Percentiles rank a stretch among this genome's conserved stretches.
Evolutionary conservation across 2,113 vertebrate genomes (phyloP).

Genomic region (Marcusenius ussheri): DNA sequence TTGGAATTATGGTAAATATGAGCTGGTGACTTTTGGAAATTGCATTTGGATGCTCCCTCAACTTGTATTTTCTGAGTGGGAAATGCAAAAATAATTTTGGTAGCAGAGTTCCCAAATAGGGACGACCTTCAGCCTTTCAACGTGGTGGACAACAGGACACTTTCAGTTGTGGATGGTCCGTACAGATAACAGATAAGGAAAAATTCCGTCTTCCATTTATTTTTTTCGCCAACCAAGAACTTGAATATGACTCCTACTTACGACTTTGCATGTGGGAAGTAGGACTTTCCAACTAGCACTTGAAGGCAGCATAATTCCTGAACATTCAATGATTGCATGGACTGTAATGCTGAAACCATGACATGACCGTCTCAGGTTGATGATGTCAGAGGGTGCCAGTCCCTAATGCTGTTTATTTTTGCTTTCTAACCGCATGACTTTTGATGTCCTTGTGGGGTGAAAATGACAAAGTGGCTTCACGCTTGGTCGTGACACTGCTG

Average conservation of each 20-base stretch:
- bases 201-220: not conserved
- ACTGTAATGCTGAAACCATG: not conserved
- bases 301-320: not conserved
- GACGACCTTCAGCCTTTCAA: not conserved
- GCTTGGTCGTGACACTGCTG: not conserved
- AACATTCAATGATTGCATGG: not conserved
- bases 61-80: not conserved
- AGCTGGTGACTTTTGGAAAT: not conserved
- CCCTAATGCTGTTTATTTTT: not conserved
- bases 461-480: not conserved
- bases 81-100: not conserved
- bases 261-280: not conserved
- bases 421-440: not conserved
- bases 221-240: not conserved
- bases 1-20: not conserved
- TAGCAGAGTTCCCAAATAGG: not conserved
- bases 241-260: not conserved
- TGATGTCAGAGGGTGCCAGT: not conserved
- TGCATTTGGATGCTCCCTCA: not conserved
- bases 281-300: not conserved
- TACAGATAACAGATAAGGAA: not conserved
- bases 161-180: not conserved
- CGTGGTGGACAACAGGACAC: not conserved
- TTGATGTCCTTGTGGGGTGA: not conserved
- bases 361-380: not conserved